Conservation (phyloP, 2,888 invertebrate genomes). For the Drosophila monieri region DNA sequence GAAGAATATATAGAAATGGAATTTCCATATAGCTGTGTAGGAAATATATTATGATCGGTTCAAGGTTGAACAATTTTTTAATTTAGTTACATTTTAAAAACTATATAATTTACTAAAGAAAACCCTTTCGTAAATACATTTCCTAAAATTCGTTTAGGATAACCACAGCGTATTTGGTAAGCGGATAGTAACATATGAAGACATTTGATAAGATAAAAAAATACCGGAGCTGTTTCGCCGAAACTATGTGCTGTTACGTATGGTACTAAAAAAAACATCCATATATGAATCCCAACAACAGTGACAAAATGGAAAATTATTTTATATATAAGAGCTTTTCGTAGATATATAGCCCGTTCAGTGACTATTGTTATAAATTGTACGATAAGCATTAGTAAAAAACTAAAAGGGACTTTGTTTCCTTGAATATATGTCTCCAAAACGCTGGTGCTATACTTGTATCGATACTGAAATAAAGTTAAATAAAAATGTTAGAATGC, state of each 20-base stretch:
- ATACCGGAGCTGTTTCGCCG: slow-evolving; percentile 89
- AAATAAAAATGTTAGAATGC: neutral
- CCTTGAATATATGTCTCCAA: slow-evolving; percentile 95
- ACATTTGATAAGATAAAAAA: slow-evolving; percentile 99
- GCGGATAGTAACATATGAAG: slow-evolving; percentile 97
- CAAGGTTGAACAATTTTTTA: neutral
- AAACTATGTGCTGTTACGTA: slow-evolving; percentile 91
- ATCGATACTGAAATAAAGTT: slow-evolving; percentile 51
- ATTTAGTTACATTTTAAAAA: slow-evolving; percentile 92
- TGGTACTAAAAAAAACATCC: slow-evolving; percentile 98
- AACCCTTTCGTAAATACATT: slow-evolving; percentile 98
- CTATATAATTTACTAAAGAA: slow-evolving; percentile 93
- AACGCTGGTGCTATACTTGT: slow-evolving; percentile 92
- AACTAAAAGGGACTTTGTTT: slow-evolving; percentile 96
- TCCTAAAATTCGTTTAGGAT: slow-evolving; percentile 97
- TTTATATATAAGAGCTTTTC: slow-evolving; percentile 95
- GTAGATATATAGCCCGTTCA: slow-evolving; percentile 96
- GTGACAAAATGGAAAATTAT: slow-evolving; percentile 95
- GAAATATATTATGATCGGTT: neutral
- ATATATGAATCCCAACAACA: slow-evolving; percentile 94
- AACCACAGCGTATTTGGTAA: slow-evolving; percentile 98
- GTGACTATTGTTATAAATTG: slow-evolving; percentile 97
- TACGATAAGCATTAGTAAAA: slow-evolving; percentile 96
- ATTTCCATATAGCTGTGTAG: slow-evolving; percentile 90
- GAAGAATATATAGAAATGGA: slow-evolving; percentile 97